phyloP scores from a whole-genome alignment of 2,113 vertebrate genomes.

The Cricetomys ansorgei region DNA sequence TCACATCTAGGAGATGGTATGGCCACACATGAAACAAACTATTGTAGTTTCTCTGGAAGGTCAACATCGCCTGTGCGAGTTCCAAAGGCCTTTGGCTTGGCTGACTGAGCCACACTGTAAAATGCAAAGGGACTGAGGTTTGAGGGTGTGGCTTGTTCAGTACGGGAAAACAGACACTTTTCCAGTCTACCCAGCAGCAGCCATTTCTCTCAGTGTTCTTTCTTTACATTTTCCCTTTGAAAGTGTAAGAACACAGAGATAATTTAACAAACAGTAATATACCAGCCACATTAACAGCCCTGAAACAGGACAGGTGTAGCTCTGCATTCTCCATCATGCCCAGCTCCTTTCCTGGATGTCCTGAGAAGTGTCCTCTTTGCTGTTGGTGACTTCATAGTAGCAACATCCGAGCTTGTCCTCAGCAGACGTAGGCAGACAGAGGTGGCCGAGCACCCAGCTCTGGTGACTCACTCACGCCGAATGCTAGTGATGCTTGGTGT shows the following conservation, averaged over 20 bases:
- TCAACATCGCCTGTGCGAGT: rapidly evolving
- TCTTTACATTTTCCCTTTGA: not conserved
- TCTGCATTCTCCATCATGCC: not conserved
- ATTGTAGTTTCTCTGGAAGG: not conserved
- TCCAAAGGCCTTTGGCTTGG: not conserved
- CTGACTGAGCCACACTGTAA: not conserved
- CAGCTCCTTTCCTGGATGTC: too few species aligned
- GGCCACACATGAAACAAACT: too few species aligned
- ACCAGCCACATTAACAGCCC: too few species aligned
- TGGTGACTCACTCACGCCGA: not conserved
- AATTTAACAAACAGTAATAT: not conserved
- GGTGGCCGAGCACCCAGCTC: not conserved
- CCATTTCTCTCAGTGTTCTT: not conserved
- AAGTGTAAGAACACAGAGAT: not conserved
- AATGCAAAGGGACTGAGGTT: not conserved
- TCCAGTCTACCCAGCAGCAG: not conserved
- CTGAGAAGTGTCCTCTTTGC: not conserved
- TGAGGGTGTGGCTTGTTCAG: not conserved
- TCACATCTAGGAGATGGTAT: not conserved
- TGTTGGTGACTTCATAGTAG: too few species aligned
- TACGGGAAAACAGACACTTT: not conserved
- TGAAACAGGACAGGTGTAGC: not conserved
- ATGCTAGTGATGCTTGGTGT: not conserved
- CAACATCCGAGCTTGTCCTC: not conserved
- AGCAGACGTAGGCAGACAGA: not conserved